These are phyloP conservation scores for Arrhamphus sclerolepis DNA, from an alignment of 2,797 vertebrate species.

Conservation along the genomic window DNA sequence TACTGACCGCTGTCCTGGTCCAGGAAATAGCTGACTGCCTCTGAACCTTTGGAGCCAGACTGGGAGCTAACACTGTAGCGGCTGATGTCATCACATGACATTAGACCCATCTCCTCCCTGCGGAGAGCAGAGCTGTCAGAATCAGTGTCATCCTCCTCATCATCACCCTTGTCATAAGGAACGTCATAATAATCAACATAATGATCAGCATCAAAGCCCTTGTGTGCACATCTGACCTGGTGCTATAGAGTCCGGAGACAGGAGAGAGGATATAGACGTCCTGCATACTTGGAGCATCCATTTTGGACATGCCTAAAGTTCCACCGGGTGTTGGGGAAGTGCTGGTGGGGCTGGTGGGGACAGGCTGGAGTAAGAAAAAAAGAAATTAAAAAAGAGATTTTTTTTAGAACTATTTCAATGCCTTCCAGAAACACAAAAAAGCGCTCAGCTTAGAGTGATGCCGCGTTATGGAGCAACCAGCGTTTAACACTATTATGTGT, in stretches of 20 bases:
- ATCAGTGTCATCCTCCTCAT: conserved; percentile 27
- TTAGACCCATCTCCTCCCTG: conserved; percentile 89
- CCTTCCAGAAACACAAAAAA: not conserved
- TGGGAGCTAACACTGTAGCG: conserved; percentile 86
- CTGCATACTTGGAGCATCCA: conserved; percentile 86
- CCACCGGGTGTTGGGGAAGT: conserved; percentile 84
- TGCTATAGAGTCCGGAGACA: conserved; percentile 86
- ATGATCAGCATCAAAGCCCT: conserved; percentile 30
- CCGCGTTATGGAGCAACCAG: too few species aligned
- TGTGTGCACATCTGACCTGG: conserved; percentile 78
- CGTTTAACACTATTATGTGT: not conserved
- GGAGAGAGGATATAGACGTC: conserved; percentile 90
- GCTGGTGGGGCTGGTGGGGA: conserved; percentile 83
- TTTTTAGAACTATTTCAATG: not conserved
- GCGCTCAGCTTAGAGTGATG: too few species aligned
- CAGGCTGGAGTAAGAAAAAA: conserved; percentile 73
- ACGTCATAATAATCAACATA: conserved; percentile 29
- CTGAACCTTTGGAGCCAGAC: conserved; percentile 86
- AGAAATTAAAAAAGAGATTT: not conserved
- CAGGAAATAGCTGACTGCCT: conserved; percentile 89
- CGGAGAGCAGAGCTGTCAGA: conserved; percentile 29
- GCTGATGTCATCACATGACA: conserved; percentile 91
- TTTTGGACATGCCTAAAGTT: conserved; percentile 87
- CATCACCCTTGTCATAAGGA: conserved; percentile 18
- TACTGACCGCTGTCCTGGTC: conserved; percentile 90